Conservation (phyloP, 2,113 vertebrate species). For the Salminus brasiliensis region DNA sequence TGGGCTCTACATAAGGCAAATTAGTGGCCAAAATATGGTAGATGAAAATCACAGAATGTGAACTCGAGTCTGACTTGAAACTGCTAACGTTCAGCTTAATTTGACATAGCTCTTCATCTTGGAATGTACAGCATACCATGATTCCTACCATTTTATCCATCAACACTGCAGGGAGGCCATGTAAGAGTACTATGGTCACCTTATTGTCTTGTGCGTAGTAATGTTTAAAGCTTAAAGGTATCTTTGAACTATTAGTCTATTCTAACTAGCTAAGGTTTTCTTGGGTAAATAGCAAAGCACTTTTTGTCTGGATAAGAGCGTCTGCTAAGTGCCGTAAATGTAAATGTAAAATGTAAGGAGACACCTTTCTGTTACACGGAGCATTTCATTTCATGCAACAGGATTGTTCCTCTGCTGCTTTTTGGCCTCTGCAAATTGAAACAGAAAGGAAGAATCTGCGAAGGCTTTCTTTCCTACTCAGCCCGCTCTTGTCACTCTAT, state of each 20-base stretch:
- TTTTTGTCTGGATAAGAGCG: too few relatives aligned
- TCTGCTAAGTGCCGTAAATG: too few relatives aligned
- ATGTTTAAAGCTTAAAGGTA: too few relatives aligned
- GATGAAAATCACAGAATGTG: too few relatives aligned
- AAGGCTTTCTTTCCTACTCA: not conserved
- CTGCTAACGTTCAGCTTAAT: not conserved
- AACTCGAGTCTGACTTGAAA: not conserved
- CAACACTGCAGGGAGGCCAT: not conserved
- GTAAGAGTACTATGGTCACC: too few relatives aligned
- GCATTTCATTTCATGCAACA: slow-evolving; percentile 34
- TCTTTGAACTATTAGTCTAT: too few relatives aligned
- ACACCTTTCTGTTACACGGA: slow-evolving; percentile 35
- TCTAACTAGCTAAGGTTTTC: too few relatives aligned
- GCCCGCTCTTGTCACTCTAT: slow-evolving; percentile 17
- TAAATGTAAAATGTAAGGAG: too few relatives aligned
- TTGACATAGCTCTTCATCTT: not conserved
- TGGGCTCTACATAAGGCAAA: too few relatives aligned
- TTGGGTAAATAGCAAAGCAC: too few relatives aligned
- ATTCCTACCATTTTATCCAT: not conserved
- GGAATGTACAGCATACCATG: not conserved
- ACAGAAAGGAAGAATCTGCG: slow-evolving; percentile 1
- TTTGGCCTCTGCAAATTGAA: slow-evolving; percentile 23
- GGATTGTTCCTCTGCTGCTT: slow-evolving; percentile 7
- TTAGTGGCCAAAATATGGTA: too few relatives aligned
- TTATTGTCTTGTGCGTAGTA: too few relatives aligned